Evolutionary conservation across 2,113 vertebrate genomes (phyloP), one percentile per base, ranked within the genome.

Genomic region (Xerus inauris): DNA sequence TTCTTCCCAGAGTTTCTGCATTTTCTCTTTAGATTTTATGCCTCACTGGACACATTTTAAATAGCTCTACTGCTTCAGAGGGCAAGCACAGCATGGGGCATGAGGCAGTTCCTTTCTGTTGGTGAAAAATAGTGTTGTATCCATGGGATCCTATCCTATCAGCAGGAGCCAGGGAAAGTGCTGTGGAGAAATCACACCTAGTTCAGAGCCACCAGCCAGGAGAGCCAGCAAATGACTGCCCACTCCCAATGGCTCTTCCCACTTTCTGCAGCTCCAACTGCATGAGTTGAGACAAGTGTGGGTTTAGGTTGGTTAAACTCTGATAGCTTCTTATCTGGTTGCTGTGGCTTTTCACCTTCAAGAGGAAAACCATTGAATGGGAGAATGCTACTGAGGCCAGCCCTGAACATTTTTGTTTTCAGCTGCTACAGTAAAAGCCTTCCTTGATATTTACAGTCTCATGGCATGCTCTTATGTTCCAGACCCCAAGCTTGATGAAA

Each of bases 21-120:
- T 71, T 76, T 76, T 67, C 69, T 75, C 62, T 94, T 94, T 86
- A 69, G 85, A 86, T 92, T 75, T 80, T 86, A 93, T 79, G 86
- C 73, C 62, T 35, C 86, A 89, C 91, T 93, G 64, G 38, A 42
- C 24, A 93, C 54, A 42, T 84, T 83, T 69, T 59, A 84, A 94
- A 88, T 45, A 69, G 77, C 6, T 77, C 42, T 20, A 32, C 84
- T 79, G 86, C 49, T 83, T 93, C 88, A 12, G 62, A 96, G 47
- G 88, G 67, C 57, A 87, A 88, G 91, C 49, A 8, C 4, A 40
- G 42, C 7, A 87, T 91, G 83, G 86, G 87, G 84, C 76, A 79
- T n/a, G 89, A 16, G 16, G 35, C 65, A 17, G 30, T 32, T 82
- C 24, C 80, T 94, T 94, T 85, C 57, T 86, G 16, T 59, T 83